These are phyloP conservation scores for Salvelinus alpinus DNA, from an alignment of 2,113 vertebrate species.

Conservation along the genomic window DNA sequence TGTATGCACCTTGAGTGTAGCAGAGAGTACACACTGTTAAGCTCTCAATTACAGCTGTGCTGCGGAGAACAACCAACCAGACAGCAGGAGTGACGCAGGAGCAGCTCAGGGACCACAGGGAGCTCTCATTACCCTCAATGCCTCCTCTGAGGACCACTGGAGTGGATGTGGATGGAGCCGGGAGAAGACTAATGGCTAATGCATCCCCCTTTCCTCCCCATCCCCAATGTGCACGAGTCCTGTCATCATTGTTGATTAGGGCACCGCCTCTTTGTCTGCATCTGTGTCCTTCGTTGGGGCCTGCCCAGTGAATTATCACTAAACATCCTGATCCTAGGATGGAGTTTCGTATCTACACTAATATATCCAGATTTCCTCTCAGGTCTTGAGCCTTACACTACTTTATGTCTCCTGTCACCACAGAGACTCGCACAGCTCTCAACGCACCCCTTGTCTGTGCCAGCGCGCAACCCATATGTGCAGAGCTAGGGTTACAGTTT, in stretches of 20 bases:
- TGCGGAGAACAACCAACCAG: constrained; percentile 42
- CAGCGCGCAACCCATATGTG: neutral
- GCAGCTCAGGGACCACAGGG: constrained; percentile 33
- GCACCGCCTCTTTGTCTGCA: neutral
- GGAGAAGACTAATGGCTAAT: constrained; percentile 46
- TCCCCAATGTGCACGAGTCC: constrained; percentile 6
- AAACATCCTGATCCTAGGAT: neutral
- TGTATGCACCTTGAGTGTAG: constrained; percentile 43
- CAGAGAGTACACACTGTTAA: constrained; percentile 37
- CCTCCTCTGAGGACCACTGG: constrained; percentile 45
- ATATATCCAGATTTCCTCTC: neutral
- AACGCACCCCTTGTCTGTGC: constrained; percentile 48
- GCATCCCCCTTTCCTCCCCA: neutral
- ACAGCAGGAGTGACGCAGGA: constrained; percentile 55
- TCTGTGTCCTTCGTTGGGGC: neutral
- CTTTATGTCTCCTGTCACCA: neutral
- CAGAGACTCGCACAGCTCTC: constrained; percentile 14
- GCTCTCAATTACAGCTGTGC: constrained; percentile 63
- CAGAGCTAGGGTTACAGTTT: constrained; percentile 34
- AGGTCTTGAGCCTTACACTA: neutral
- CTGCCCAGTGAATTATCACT: neutral
- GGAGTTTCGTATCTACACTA: neutral
- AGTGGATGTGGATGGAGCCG: constrained; percentile 38
- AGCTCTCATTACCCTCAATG: constrained; percentile 66
- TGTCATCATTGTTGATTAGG: constrained; percentile 12